A percentile compares a stretch with the other conserved stretches of the same genome.
phyloP scores from a whole-genome alignment of 2,797 vertebrate genomes.

The Channallabes apus region DNA sequence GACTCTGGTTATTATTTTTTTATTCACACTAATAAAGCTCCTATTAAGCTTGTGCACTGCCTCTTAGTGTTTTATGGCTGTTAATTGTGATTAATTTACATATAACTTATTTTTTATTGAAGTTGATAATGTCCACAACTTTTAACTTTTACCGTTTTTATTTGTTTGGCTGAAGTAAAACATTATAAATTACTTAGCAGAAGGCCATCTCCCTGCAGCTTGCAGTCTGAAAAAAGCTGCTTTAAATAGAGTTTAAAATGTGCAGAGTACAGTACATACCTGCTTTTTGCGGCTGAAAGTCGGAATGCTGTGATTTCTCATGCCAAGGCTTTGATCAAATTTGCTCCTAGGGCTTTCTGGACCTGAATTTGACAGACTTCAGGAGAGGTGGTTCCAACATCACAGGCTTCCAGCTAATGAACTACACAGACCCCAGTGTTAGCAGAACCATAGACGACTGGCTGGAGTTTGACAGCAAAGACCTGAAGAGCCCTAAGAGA shows the following conservation, averaged over 20 bases:
- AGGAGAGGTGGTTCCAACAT: constrained; percentile 89
- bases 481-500: constrained; percentile 86
- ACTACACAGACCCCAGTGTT: constrained; percentile 80
- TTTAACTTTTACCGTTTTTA: background rate
- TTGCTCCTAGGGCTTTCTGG: constrained; percentile 85
- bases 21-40: background rate
- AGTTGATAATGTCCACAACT: background rate
- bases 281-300: background rate
- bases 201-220: background rate
- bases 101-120: constrained; percentile 6
- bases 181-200: background rate
- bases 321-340: constrained; percentile 12
- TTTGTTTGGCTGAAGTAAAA: background rate
- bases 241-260: background rate
- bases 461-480: constrained; percentile 88
- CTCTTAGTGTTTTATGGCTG: background rate
- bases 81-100: background rate
- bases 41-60: background rate
- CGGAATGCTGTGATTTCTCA: background rate
- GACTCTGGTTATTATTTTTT: background rate
- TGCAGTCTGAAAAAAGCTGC: background rate
- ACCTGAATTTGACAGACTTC: constrained; percentile 91
- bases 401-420: constrained; percentile 92
- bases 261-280: background rate
- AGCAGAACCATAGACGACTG: constrained; percentile 87